phyloP scores from a whole-genome alignment of 2,113 vertebrate species.

The Ammodytes dubius region DNA sequence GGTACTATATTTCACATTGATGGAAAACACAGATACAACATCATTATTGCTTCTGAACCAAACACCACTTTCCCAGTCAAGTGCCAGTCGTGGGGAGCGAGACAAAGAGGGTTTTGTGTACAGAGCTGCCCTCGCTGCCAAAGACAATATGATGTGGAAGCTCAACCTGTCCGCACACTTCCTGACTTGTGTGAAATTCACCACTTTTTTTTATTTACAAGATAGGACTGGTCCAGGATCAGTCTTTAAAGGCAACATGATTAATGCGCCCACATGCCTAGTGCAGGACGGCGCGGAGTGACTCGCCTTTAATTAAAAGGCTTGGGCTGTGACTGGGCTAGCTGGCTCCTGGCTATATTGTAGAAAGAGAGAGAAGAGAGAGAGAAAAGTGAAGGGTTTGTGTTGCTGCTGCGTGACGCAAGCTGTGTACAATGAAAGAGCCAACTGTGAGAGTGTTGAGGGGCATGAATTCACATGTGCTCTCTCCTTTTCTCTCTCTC shows the following conservation, averaged over 20 bases:
- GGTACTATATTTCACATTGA: slow-evolving; percentile 43
- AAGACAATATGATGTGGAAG: slow-evolving; percentile 72
- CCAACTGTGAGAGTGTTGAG: slow-evolving; percentile 59
- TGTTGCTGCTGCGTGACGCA: slow-evolving; percentile 44
- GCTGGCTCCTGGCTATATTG: slow-evolving; percentile 60
- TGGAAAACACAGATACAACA: slow-evolving; percentile 61
- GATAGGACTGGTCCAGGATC: slow-evolving; percentile 68
- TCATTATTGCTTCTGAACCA: slow-evolving; percentile 51
- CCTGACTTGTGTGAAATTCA: slow-evolving; percentile 58
- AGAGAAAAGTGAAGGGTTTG: slow-evolving; percentile 57
- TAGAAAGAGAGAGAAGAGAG: not conserved
- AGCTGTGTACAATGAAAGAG: slow-evolving; percentile 65
- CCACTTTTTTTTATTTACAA: slow-evolving; percentile 54
- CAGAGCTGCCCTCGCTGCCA: slow-evolving; percentile 60
- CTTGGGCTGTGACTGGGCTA: slow-evolving; percentile 37
- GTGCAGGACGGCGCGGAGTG: slow-evolving; percentile 20
- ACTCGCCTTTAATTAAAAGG: slow-evolving; percentile 73
- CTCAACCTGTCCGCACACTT: slow-evolving; percentile 77
- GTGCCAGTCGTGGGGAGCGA: slow-evolving; percentile 49
- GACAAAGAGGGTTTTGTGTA: slow-evolving; percentile 79
- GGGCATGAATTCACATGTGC: slow-evolving; percentile 68
- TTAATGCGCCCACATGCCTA: slow-evolving; percentile 60
- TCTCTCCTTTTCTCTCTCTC: not conserved
- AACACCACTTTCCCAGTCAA: slow-evolving; percentile 55
- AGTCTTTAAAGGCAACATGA: slow-evolving; percentile 55